Conservation (phyloP, 2,113 vertebrate species). For the Gallinago paraguaiae region DNA sequence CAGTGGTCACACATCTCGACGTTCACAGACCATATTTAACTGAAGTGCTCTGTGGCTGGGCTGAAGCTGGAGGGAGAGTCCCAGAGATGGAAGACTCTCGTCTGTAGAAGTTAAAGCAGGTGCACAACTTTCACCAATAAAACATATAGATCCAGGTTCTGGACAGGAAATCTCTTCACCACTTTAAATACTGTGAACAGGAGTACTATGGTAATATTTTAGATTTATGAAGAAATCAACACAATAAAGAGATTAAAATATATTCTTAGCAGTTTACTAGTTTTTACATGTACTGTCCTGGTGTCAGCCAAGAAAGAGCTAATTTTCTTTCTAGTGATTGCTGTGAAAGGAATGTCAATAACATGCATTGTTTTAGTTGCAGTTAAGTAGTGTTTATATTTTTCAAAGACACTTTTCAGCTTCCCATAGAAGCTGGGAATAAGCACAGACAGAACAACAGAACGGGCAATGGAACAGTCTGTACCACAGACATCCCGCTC, state of each 20-base stretch:
- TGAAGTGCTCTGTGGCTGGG: not conserved
- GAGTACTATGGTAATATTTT: not conserved
- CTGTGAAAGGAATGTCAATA: not conserved
- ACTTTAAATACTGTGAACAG: not conserved
- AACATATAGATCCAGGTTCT: not conserved
- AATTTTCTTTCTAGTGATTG: not conserved
- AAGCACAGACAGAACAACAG: not conserved
- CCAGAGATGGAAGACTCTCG: not conserved
- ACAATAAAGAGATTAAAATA: not conserved
- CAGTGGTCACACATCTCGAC: accelerated
- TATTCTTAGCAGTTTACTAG: not conserved
- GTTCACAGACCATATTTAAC: accelerated
- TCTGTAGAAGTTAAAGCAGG: not conserved
- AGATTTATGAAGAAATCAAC: not conserved
- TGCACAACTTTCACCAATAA: not conserved
- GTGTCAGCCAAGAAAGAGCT: not conserved
- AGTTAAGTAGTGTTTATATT: not conserved
- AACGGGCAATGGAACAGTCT: not conserved
- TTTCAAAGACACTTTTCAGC: not conserved
- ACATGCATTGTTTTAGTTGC: not conserved
- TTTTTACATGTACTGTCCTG: not conserved
- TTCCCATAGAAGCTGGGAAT: not conserved
- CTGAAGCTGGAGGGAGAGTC: not conserved
- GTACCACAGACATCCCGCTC: too few relatives aligned
- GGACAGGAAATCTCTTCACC: not conserved